phyloP scores from a whole-genome alignment of 2,888 invertebrate genomes.

The Lasioglossum villosulum region DNA sequence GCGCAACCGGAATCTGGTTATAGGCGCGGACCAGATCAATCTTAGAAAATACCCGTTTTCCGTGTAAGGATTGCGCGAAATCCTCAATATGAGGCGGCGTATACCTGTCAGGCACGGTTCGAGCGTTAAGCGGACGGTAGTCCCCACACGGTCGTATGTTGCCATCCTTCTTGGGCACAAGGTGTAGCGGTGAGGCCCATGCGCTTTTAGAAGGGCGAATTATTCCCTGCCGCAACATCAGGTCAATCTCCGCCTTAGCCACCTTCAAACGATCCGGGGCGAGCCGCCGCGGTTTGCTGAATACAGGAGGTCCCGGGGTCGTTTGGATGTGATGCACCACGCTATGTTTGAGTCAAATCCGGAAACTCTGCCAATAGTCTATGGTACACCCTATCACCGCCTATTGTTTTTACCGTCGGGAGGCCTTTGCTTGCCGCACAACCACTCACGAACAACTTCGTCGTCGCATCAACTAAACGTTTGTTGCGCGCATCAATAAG shows the following conservation, averaged over 20 bases:
- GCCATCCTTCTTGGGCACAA: conserved; percentile 30
- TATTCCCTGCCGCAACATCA: conserved; percentile 27
- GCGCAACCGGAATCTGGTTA: conserved; percentile 27
- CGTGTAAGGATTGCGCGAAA: background rate
- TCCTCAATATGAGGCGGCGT: background rate
- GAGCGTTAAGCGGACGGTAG: conserved; percentile 32
- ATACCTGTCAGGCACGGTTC: background rate
- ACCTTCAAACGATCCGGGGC: too few species aligned
- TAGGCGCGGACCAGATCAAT: too few species aligned
- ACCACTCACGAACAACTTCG: too few species aligned
- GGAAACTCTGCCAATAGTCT: background rate
- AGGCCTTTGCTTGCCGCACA: too few species aligned
- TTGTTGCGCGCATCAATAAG: background rate
- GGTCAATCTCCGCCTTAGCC: conserved; percentile 31
- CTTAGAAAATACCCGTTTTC: background rate
- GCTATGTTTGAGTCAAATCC: conserved; percentile 15
- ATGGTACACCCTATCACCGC: background rate
- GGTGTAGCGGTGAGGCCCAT: conserved; percentile 34
- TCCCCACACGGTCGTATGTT: conserved; percentile 13
- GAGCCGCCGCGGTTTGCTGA: too few species aligned
- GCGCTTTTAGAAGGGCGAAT: conserved; percentile 33
- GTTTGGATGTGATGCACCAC: conserved; percentile 63
- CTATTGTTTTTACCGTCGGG: background rate
- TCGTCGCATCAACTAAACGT: background rate
- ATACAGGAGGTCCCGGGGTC: background rate